Evolutionary conservation across 2,888 invertebrate species (phyloP), one percentile per base, ranked within the genome.

Genomic region (Hirtodrosophila confusa): DNA sequence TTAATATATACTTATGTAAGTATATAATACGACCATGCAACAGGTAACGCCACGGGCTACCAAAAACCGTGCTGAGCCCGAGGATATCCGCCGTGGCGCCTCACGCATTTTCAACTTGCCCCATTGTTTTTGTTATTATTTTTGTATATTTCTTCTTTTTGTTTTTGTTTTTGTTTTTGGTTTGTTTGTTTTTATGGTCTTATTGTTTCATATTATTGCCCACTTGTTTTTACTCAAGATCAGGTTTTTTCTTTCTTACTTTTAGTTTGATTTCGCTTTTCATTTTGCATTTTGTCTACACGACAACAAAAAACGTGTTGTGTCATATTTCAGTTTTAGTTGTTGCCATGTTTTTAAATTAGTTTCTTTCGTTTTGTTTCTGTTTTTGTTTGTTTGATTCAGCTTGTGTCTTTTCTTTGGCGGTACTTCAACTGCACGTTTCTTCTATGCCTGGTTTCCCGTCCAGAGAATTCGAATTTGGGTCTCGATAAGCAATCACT

Each of bases 261-360:
- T 73, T 76, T 63, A 72, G 85, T 73, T 75, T 63, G 66, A 51
- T 77, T 66, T 69, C 65, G 72, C 62, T 83, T 83, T 86, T 83
- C 58, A 70, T 86, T 78, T 79, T 57, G 75, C 76, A 76, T 82
- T 80, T 74, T 41, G 65, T 63, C 66, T 55, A 44, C 24, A 31
- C 29, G n/a, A 54, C 43, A 57, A 63, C 61, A n/a, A 41, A 45
- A 75, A 72, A 65, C 75, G 67, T 56, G 86, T 80, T 80, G 82
- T 87, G 82, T 87, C 82, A 85, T 71, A 70, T 74, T 62, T 85
- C 31, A 47, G 54, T 72, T 61, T 39, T 63, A 60, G 58, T 49
- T 36, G n/a, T 64, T 73, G n/a, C n/a, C n/a, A n/a, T 2, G 39
- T 56, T 57, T 65, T 53, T 51, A 39, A 75, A 73, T 80, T 80